Conservation (phyloP, 1,140 invertebrate species). For the Maconellicoccus hirsutus region DNA sequence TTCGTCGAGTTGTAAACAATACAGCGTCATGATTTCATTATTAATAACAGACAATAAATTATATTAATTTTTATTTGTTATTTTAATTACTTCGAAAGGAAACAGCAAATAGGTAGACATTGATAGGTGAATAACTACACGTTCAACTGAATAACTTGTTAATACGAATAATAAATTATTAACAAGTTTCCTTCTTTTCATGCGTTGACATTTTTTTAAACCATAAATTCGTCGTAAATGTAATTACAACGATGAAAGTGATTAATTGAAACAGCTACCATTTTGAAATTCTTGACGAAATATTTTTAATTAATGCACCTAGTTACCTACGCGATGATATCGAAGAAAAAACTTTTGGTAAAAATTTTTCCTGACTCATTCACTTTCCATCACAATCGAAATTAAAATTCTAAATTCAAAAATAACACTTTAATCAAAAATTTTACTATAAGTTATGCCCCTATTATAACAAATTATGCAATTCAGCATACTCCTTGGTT, state of each 20-base stretch:
- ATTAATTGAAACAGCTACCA: conserved; percentile 5
- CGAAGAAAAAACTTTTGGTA: too few species aligned
- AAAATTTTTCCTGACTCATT: too few species aligned
- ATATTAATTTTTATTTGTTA: background rate
- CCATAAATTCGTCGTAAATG: background rate
- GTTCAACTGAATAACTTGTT: background rate
- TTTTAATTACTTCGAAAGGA: background rate
- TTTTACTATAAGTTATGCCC: too few species aligned
- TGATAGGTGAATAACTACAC: conserved; percentile 1
- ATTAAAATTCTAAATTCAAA: too few species aligned
- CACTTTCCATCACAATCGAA: too few species aligned
- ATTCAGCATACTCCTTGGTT: too few species aligned
- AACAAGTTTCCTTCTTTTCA: background rate
- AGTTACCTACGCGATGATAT: too few species aligned
- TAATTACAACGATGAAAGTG: background rate
- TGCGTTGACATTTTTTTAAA: background rate
- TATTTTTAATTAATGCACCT: background rate
- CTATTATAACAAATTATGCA: too few species aligned
- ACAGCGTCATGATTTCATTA: background rate
- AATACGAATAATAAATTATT: background rate
- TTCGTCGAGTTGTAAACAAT: too few species aligned
- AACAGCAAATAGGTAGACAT: background rate
- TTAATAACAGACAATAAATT: background rate
- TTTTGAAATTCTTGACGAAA: background rate
- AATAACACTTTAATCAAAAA: too few species aligned